phyloP scores from a whole-genome alignment of 1,140 invertebrate genomes.

The Drosophila mojavensis region DNA sequence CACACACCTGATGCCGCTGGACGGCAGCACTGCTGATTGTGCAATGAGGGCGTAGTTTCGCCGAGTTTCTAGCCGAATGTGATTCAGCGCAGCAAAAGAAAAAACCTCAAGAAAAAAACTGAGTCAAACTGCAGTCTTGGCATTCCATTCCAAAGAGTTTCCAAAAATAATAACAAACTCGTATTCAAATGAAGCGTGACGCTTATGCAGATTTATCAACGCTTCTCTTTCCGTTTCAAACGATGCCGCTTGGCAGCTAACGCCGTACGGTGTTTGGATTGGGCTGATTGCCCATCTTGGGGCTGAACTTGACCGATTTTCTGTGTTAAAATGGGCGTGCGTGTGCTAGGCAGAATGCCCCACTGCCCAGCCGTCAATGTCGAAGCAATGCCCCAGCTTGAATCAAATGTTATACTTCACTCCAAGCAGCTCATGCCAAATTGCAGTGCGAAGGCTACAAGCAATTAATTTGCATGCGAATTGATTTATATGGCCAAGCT shows the following conservation, averaged over 20 bases:
- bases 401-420: conserved; percentile 26
- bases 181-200: conserved; percentile 45
- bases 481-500: conserved; percentile 53
- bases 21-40: background rate
- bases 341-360: conserved; percentile 38
- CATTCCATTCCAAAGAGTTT: background rate
- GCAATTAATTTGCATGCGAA: conserved; percentile 57
- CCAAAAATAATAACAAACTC: background rate
- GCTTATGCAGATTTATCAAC: conserved; percentile 64
- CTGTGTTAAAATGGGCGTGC: conserved; percentile 15
- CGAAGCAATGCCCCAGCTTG: conserved; percentile 17
- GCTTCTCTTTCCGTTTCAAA: conserved; percentile 20
- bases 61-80: conserved; percentile 1
- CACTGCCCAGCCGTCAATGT: conserved; percentile 26
- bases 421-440: conserved; percentile 26
- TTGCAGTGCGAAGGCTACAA: conserved; percentile 53
- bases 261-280: conserved; percentile 20
- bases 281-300: conserved; percentile 28
- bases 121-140: conserved; percentile 9
- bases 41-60: conserved; percentile 14
- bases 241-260: conserved; percentile 42
- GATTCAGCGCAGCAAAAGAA: conserved; percentile 1
- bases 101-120: too few relatives aligned
- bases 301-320: conserved; percentile 75
- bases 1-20: conserved; percentile 20